These are phyloP conservation scores for Phalacrocorax brasilianus DNA, from an alignment of 2,113 vertebrate species.

Conservation along the genomic window DNA sequence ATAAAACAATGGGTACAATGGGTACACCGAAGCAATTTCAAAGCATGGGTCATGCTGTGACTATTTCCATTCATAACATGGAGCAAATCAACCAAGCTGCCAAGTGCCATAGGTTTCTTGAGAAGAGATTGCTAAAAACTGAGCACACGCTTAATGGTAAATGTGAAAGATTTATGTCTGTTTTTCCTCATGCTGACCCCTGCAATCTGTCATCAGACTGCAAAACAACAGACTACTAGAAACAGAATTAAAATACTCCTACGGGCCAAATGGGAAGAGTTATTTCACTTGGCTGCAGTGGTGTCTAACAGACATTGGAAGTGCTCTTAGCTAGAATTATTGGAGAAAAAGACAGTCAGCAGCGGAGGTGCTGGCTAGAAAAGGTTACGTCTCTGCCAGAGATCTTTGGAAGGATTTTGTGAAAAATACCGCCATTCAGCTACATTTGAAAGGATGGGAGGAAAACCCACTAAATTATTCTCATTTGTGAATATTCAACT, in stretches of 20 bases:
- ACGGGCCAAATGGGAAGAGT: constrained; percentile 17
- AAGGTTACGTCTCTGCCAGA: background rate
- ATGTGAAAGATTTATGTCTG: constrained; percentile 1
- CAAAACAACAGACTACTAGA: background rate
- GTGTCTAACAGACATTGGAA: background rate
- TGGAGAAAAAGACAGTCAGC: background rate
- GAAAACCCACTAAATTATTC: background rate
- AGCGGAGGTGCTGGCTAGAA: background rate
- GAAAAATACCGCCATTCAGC: background rate
- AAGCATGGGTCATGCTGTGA: background rate
- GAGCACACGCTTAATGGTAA: background rate
- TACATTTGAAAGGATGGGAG: background rate
- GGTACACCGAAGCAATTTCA: background rate
- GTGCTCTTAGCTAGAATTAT: background rate
- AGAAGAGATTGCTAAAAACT: background rate
- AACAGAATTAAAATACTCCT: background rate
- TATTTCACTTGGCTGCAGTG: background rate
- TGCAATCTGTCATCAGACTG: background rate
- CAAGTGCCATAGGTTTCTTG: background rate
- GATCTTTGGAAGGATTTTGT: background rate
- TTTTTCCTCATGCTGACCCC: background rate
- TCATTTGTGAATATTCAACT: background rate
- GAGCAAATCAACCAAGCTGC: background rate
- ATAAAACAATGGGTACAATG: background rate
- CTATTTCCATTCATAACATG: background rate